phyloP scores from a whole-genome alignment of 2,113 vertebrate genomes.

The Oncorhynchus masou region DNA sequence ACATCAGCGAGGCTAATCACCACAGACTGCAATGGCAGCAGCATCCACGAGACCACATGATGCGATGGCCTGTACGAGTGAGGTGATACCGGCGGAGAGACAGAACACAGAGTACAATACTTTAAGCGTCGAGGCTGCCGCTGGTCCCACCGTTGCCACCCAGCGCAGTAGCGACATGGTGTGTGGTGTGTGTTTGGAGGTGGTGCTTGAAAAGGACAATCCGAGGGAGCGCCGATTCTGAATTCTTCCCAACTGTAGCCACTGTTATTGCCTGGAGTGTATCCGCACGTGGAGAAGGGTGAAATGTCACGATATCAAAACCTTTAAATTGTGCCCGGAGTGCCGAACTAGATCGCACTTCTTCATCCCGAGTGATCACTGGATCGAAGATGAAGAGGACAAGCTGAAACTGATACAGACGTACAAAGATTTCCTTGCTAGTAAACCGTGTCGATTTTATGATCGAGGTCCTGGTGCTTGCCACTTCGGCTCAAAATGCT shows the following conservation, averaged over 20 bases:
- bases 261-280: conserved; percentile 44
- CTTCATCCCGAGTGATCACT: conserved; percentile 88
- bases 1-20: too few relatives aligned
- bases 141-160: conserved; percentile 53
- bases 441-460: conserved; percentile 82
- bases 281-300: conserved; percentile 84
- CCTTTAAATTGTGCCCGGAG: conserved; percentile 86
- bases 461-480: conserved; percentile 83
- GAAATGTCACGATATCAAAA: conserved; percentile 84
- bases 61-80: too few relatives aligned
- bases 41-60: too few relatives aligned
- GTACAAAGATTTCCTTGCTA: conserved; percentile 87
- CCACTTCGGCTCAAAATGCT: conserved; percentile 83
- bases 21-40: too few relatives aligned
- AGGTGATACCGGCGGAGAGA: too few relatives aligned
- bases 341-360: conserved; percentile 86
- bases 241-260: conserved; percentile 83
- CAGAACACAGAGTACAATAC: too few relatives aligned
- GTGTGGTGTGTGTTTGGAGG: conserved; percentile 79
- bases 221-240: conserved; percentile 80
- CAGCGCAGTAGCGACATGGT: conserved; percentile 79
- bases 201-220: conserved; percentile 74
- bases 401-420: conserved; percentile 87
- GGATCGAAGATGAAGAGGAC: conserved; percentile 85
- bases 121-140: too few relatives aligned